phyloP scores from a whole-genome alignment of 2,797 vertebrate genomes.

The Epinephelus malabaricus region DNA sequence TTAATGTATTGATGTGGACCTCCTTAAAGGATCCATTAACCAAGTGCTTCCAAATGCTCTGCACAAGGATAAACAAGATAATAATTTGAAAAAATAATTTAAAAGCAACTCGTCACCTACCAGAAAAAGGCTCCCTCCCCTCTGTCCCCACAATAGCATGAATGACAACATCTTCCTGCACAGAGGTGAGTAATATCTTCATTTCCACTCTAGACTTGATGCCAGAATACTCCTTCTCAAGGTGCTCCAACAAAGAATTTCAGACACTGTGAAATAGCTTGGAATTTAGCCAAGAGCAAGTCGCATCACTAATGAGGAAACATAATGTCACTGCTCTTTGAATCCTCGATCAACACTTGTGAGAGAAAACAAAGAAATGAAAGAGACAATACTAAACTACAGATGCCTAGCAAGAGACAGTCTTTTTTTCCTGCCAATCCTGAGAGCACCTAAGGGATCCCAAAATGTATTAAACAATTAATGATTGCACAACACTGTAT shows the following conservation, averaged over 20 bases:
- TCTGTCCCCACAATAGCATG: not conserved
- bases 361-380: not conserved
- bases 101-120: not conserved
- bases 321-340: conserved; percentile 1
- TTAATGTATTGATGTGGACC: not conserved
- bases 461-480: not conserved
- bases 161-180: not conserved
- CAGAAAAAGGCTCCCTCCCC: not conserved
- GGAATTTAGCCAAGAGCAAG: conserved; percentile 13
- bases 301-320: conserved; percentile 17
- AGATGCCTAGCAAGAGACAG: not conserved
- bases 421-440: not conserved
- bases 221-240: conserved; percentile 5
- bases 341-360: not conserved
- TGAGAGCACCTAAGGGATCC: not conserved
- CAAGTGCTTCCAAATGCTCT: not conserved
- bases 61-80: not conserved
- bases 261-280: not conserved
- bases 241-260: conserved; percentile 1
- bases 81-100: not conserved
- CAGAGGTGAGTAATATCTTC: not conserved
- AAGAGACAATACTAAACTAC: not conserved
- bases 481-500: not conserved
- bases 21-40: not conserved
- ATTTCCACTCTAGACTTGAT: conserved; percentile 5